Base-by-base conservation (phyloP, 2,113 vertebrate species). In the Mesembrinibis cayennensis region DNA sequence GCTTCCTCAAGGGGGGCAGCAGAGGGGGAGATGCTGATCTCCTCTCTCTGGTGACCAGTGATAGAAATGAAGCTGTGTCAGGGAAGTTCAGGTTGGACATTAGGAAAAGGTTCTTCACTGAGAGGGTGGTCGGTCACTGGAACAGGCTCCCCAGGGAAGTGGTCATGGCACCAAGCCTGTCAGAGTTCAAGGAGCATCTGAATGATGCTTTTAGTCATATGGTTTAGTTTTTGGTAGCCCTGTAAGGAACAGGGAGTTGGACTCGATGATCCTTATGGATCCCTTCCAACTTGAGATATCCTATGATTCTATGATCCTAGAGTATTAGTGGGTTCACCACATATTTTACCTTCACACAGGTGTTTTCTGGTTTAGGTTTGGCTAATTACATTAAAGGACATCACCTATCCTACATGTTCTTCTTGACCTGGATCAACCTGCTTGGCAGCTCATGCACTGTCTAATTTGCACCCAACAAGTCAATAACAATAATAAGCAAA, bases 11-110 rank as follows among this genome's bases (percentile, higher is more conserved):
- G 49, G 25, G 6, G 16, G 4, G 22, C 21, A 69, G 49, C 0
- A 0, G 66, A 67, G 20, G 0, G 1, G 18, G 27, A 72, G 18
- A 16, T 67, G 30, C 38, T 53, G n/a, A n/a, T 63, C 32, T 78
- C 13, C 40, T 62, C 49, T 61, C 38, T 40, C 34, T 83, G 42
- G 25, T 67, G 52, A 76, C 15, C 58, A 67, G 20, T 0, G 0
- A 14, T 10, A 59, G 34, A 47, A 78, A 86, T 22, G 13, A 78
- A 78, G 18, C 3, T 45, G 27, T 7, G 1, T 77, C 47, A 67
- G 34, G 56, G 9, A 53, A 70, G 4, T n/a, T 81, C 55, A 59
- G 6, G 21, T 5, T 16, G 22, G 11, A 34, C 34, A 65, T 12
- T 32, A 55, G 32, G 67, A 70, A 71, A 84, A 87, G 11, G 9